Conservation (phyloP, 2,113 vertebrate species). For the Syngnathus scovelli region DNA sequence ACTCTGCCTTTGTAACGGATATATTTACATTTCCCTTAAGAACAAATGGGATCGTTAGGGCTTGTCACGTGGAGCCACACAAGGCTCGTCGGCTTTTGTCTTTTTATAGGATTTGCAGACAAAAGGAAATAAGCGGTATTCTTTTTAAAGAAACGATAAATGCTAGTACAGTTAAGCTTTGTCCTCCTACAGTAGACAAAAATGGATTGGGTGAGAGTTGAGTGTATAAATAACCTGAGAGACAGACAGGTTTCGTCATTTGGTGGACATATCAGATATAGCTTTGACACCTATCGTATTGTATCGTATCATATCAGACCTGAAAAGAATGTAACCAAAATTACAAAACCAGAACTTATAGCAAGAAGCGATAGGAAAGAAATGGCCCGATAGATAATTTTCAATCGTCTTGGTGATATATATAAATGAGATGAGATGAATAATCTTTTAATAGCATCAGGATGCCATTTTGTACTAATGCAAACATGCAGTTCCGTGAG, state of each 20-base stretch:
- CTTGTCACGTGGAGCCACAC: neutral
- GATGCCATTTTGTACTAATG: too few species aligned
- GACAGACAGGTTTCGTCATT: conserved; percentile 26
- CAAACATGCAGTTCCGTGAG: too few species aligned
- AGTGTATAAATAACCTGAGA: conserved; percentile 48
- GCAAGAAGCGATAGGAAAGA: too few species aligned
- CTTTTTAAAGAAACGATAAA: neutral
- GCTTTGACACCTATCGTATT: too few species aligned
- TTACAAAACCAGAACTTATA: too few species aligned
- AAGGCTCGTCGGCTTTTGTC: neutral
- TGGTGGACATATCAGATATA: neutral
- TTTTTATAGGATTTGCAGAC: neutral
- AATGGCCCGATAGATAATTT: too few species aligned
- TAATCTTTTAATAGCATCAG: too few species aligned
- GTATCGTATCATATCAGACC: conserved; percentile 44
- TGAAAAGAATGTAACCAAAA: conserved; percentile 22
- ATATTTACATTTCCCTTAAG: conserved; percentile 9
- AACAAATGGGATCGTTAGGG: conserved; percentile 4
- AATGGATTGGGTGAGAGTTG: conserved; percentile 33
- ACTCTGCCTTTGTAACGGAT: conserved; percentile 7
- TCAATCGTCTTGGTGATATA: too few species aligned
- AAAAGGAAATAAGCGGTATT: neutral
- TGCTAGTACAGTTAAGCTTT: neutral
- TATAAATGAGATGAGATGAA: too few species aligned
- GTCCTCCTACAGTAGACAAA: conserved; percentile 10